Evolutionary conservation across 2,113 vertebrate genomes (phyloP).

Genomic region (Calonectris borealis): DNA sequence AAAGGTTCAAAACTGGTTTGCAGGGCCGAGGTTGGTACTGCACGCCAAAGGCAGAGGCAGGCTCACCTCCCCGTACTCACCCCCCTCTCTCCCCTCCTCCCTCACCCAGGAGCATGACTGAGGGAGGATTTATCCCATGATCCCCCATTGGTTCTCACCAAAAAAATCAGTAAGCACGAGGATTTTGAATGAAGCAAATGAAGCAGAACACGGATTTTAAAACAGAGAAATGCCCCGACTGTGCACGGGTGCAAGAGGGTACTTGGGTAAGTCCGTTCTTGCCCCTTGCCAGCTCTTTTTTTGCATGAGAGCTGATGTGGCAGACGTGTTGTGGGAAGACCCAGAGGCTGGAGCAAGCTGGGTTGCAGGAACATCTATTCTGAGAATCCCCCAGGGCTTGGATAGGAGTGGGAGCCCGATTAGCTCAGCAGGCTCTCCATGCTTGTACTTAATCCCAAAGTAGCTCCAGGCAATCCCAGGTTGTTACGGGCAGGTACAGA

Average conservation of each 20-base stretch:
- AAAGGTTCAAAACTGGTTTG: not conserved
- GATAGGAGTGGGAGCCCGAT: not conserved
- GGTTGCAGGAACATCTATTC: not conserved
- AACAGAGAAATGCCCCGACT: not conserved
- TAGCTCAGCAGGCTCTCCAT: not conserved
- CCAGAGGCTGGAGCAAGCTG: not conserved
- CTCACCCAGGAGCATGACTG: not conserved
- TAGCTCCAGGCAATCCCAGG: not conserved
- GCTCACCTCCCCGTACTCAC: not conserved
- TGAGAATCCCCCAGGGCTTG: not conserved
- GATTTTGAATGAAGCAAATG: not conserved
- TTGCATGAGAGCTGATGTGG: not conserved
- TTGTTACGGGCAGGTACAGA: not conserved
- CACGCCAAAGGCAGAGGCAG: not conserved
- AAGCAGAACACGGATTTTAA: not conserved
- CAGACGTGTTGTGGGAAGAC: not conserved
- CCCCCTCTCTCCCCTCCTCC: not conserved
- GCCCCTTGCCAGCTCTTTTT: not conserved
- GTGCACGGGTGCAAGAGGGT: not conserved
- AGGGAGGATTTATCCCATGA: not conserved
- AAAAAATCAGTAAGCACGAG: not conserved
- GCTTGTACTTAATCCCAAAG: not conserved
- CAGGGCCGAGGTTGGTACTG: not conserved
- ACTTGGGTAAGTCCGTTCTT: not conserved
- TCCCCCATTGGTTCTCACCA: not conserved